These are phyloP conservation scores for Marisa cornuarietis DNA, from an alignment of 1,140 invertebrate genomes.

Conservation along the genomic window DNA sequence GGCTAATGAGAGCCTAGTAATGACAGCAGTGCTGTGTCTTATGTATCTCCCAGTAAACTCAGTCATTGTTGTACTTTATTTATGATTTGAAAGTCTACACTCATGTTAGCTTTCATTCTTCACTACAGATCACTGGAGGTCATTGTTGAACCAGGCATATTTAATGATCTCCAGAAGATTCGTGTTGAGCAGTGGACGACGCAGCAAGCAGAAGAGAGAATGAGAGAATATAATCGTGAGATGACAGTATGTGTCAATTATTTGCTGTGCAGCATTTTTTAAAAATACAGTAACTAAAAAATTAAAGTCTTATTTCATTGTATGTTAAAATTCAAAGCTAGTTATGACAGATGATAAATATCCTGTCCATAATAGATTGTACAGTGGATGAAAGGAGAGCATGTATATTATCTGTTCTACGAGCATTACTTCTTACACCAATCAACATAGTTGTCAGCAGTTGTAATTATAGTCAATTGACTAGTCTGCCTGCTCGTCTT, in stretches of 20 bases:
- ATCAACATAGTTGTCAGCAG: too few species aligned
- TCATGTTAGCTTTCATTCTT: background rate
- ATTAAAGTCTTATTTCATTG: too few species aligned
- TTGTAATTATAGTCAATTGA: too few species aligned
- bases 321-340: too few species aligned
- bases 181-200: slow-evolving; percentile 48
- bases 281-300: too few species aligned
- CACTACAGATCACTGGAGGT: slow-evolving; percentile 43
- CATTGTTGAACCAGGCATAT: slow-evolving; percentile 45
- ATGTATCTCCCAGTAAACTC: background rate
- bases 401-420: too few species aligned
- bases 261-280: too few species aligned
- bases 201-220: slow-evolving; percentile 36
- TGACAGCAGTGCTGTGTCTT: background rate
- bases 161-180: slow-evolving; percentile 44
- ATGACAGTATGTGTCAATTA: slow-evolving; percentile 25
- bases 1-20: background rate
- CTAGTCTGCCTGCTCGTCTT: too few species aligned
- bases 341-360: too few species aligned
- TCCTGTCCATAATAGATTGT: too few species aligned
- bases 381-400: too few species aligned
- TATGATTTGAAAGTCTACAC: background rate
- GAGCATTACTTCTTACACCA: too few species aligned
- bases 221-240: slow-evolving; percentile 27
- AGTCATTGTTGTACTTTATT: background rate